Evolutionary conservation across 2,113 vertebrate genomes (phyloP).

Genomic region (Isurus oxyrinchus): DNA sequence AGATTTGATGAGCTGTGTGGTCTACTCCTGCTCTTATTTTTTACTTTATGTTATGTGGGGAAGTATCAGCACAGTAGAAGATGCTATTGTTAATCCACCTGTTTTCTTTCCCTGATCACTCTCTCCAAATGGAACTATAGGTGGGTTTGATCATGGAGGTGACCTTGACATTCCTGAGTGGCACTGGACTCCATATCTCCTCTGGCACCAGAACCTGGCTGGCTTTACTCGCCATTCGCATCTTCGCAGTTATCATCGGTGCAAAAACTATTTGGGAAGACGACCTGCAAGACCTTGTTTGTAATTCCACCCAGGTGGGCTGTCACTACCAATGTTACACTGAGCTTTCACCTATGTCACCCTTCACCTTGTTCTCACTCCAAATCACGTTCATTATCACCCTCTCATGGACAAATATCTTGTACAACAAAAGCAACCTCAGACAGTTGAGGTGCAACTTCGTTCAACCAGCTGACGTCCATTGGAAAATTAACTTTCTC

Average conservation of each 20-base stretch:
- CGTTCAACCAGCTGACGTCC: too few relatives aligned
- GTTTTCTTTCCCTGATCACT: background rate
- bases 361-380: constrained; percentile 42
- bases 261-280: constrained; percentile 41
- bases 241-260: constrained; percentile 21
- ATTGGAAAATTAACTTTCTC: background rate
- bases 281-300: constrained; percentile 32
- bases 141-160: constrained; percentile 31
- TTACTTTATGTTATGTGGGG: background rate
- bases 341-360: constrained; percentile 38
- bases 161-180: constrained; percentile 32
- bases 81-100: background rate
- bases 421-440: background rate
- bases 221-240: background rate
- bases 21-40: background rate
- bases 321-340: constrained; percentile 41
- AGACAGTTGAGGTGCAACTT: background rate
- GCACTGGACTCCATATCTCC: background rate
- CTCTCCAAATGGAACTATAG: background rate
- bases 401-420: constrained; percentile 26
- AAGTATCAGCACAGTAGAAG: background rate
- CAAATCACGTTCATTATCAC: constrained; percentile 27
- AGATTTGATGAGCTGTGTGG: too few relatives aligned
- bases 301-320: constrained; percentile 28
- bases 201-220: background rate